A percentile compares a stretch with the other conserved stretches of the same genome.
Evolutionary conservation across 2,113 vertebrate species (phyloP).

Genomic region (Apteryx mantelli): DNA sequence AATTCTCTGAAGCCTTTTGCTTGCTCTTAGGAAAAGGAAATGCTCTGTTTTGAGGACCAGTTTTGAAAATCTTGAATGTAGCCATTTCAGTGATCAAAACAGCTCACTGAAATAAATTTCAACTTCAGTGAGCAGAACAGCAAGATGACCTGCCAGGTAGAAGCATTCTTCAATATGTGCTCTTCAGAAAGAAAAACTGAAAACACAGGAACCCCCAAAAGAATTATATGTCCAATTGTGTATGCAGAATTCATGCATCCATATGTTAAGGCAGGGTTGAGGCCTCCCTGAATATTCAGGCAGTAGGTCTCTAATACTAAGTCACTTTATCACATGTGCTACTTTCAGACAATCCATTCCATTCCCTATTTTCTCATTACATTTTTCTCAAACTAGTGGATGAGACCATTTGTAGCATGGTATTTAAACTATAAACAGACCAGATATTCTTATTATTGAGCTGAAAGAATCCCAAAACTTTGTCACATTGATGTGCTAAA

Average conservation of each 20-base stretch:
- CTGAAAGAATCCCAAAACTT: not conserved
- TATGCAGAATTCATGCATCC: not conserved
- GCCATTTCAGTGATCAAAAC: not conserved
- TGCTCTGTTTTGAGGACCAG: not conserved
- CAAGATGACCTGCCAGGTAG: not conserved
- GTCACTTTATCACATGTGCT: constrained; percentile 35
- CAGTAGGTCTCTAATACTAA: constrained; percentile 1
- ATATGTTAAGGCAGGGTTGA: not conserved
- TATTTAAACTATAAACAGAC: not conserved
- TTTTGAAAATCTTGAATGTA: not conserved
- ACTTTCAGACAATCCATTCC: not conserved
- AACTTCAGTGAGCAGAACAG: not conserved
- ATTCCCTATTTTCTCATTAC: not conserved
- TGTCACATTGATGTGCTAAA: not conserved
- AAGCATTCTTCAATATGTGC: not conserved
- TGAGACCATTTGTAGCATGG: not conserved
- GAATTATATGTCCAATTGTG: not conserved
- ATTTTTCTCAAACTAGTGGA: not conserved
- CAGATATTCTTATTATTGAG: not conserved
- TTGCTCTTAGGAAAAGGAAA: constrained; percentile 19
- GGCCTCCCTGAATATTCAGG: not conserved
- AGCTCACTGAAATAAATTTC: not conserved
- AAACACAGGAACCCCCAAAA: not conserved
- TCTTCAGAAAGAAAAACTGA: constrained; percentile 11
- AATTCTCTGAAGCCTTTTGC: constrained; percentile 20